Base-by-base conservation (phyloP, 2,113 vertebrate genomes). In the Morone chrysops region DNA sequence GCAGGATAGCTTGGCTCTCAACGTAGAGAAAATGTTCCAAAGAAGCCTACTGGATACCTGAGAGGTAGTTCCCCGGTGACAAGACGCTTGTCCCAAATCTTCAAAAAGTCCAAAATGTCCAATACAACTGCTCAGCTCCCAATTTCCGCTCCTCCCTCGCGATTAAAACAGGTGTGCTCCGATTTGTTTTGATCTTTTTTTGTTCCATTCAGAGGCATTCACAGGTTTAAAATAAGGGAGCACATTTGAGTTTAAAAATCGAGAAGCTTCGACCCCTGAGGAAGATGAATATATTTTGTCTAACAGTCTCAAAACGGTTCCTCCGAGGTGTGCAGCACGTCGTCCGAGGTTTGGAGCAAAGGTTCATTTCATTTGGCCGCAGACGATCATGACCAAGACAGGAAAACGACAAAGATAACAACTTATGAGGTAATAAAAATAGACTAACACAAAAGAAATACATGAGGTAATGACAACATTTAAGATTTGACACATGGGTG, bases 21-120 rank as follows among this genome's bases (percentile, higher is more conserved):
- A 89, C 73, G 83, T 88, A 85, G 86, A 92, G 86, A 91, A 89
- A 90, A 91, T 88, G 85, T 92, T 90, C 85, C 90, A 87, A 91
- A 92, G 87, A 94, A 91, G 91, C 91, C 90, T 87, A 90, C 88
- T 93, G 90, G 86, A 94, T 93, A 94, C 94, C 94, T 94, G 94
- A 94, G 94, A 94, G 93, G 94, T 94, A 93, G 93, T 92, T 93
- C 91, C 87, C 84, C 84, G 72, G 75, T 87, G 89, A 93, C 91
- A 88, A 89, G 82, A 80, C 47, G 31, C 60, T 63, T 82, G 90
- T 90, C 90, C 93, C 80, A 65, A 90, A 91, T 91, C 87, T 91
- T 92, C 88, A 83, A 72, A 83, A 85, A 89, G 84, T 88, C 85
- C 86, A 79, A 75, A 87, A 87, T 8, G 75, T 92, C 83, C 78